Base-by-base conservation (phyloP, 1,140 invertebrate species). In the Cydia amplana region DNA sequence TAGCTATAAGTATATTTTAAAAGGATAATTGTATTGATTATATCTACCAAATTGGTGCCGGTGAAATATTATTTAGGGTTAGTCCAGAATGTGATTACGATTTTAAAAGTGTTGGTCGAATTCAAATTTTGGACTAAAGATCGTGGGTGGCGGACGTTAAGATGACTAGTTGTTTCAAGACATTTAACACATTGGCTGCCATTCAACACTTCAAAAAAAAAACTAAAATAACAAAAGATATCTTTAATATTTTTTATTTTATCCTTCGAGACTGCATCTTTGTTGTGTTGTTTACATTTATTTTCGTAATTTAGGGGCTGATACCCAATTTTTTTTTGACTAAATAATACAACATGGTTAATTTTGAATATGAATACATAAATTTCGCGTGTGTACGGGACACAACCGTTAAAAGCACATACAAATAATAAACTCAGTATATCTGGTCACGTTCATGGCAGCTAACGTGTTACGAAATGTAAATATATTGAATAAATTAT, bases 111-210 rank as follows among this genome's bases (percentile, higher is more conserved):
- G 20, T 60, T 60, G 16, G 18, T 60, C n/a, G 9, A 60, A 60
- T 60, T 60, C 55, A 60, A 60, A 60, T 60, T 60, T 20, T 20
- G 55, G 55, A 60, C 55, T 60, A 60, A 60, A 6, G 20, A n/a
- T 60, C 1, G 7, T 60, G 55, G 55, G 6, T 60, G 55, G 20
- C 55, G 55, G 55, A 12, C 55, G 20, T 9, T 23, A 60, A 16
- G 10, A 10, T 60, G 20, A 23, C 55, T 60, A 60, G 20, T 60
- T 23, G 20, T n/a, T 60, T 20, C 20, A 60, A 60, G 9, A 20
- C 20, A 23, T 23, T 55, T 60, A 60, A 23, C 55, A 23, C 55
- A 23, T 60, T 60, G 20, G 55, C 55, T 60, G 9, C 18, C 55
- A 60, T 60, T 60, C 6, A 60, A 60, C 23, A 10, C 12, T 3